Evolutionary conservation across 35 echinoderm and acorn worm genomes (phyloP), one percentile per base, ranked within the genome.

Genomic region (Antedon bifida): DNA sequence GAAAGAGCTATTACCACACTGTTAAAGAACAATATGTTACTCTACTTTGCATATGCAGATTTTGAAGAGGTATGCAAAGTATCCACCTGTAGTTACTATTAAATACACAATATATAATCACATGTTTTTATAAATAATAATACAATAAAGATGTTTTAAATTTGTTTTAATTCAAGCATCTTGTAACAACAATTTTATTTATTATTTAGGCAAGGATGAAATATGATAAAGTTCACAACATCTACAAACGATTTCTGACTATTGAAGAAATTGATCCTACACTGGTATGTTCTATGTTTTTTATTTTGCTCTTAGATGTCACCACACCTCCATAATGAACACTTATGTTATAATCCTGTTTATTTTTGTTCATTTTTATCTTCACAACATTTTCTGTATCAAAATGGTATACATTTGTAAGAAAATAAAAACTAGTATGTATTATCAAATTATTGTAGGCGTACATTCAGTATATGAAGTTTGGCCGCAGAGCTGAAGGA

Each of bases 11-110:
- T 99, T 46, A 90, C 91, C 46, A 85, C 91, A 1, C 78, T 90
- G n/a, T 90, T 99, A 91, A 99, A 99, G 88, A 93, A 84, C 29
- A 99, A 92, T 42, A 90, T 93, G 88, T 84, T 99, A 1, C 92
- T 90, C 42, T 99, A 99, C 86, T 99, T 99, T 88, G 95, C 95
- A 23, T 99, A 99, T 86, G 95, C 91, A 77, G 95, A 99, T 76
- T 99, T 99, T 90, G 95, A 99, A 93, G 95, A 99, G 90, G 94
- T 97, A 83, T 45, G 38, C 34, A 80, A 29, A 29, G 36, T 23
- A 39, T 42, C 4, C 4, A 42, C 38, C 38, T 7, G n/a, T n/a
- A n/a, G n/a, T n/a, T n/a, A 19, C 79, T 81, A 10, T 81, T 81
- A 35, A 16, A 28, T 29, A 0, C 10, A 0, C 0, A 35, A 32